These are phyloP conservation scores for Rallus limicola DNA, from an alignment of 2,113 vertebrate species.

Conservation along the genomic window DNA sequence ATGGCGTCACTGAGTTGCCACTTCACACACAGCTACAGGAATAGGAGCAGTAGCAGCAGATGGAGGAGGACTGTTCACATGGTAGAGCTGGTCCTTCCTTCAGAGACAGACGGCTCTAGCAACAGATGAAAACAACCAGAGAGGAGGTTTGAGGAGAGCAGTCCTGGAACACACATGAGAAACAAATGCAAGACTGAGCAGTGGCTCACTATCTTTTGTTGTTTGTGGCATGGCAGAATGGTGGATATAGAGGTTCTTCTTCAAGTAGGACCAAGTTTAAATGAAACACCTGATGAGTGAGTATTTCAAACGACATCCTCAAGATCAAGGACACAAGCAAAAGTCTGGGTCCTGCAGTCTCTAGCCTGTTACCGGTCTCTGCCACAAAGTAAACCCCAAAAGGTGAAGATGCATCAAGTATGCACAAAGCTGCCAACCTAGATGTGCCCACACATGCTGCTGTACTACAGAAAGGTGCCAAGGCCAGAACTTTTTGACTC, in stretches of 20 bases:
- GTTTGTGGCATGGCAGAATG: not conserved
- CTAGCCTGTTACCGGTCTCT: not conserved
- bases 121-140: constrained; percentile 29
- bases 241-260: not conserved
- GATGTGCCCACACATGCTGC: constrained; percentile 21
- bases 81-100: constrained; percentile 23
- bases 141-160: constrained; percentile 18
- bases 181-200: constrained; percentile 27
- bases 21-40: not conserved
- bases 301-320: not conserved
- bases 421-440: not conserved
- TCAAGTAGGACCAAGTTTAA: constrained; percentile 32
- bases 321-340: not conserved
- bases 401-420: not conserved
- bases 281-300: constrained; percentile 17
- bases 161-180: constrained; percentile 32
- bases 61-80: constrained; percentile 14
- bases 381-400: not conserved
- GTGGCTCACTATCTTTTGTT: constrained; percentile 11
- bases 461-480: not conserved
- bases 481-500: constrained; percentile 1
- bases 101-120: not conserved
- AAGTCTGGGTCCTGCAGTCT: not conserved
- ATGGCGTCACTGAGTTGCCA: not conserved
- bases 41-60: constrained; percentile 24